phyloP scores from a whole-genome alignment of 1,140 invertebrate species.

The Bicyclus anynana region DNA sequence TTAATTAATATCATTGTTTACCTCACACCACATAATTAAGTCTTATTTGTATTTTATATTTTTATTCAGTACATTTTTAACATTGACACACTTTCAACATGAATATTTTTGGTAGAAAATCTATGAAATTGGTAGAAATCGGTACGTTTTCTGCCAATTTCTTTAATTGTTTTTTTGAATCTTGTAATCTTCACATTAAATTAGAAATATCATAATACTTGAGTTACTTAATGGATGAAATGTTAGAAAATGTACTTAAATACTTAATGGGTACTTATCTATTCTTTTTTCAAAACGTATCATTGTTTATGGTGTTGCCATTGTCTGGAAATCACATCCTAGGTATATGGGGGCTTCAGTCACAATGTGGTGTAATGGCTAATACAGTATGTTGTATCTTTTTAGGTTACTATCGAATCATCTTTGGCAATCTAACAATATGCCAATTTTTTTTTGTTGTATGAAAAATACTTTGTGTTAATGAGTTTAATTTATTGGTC shows the following conservation, averaged over 20 bases:
- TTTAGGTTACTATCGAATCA: constrained; percentile 5
- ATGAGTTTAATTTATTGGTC: constrained; percentile 1
- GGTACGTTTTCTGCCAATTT: no score
- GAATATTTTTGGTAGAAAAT: no score
- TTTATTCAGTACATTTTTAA: constrained; percentile 9
- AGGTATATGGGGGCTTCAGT: constrained; percentile 59
- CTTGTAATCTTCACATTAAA: no score
- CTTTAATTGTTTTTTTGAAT: no score
- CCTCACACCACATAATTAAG: constrained; percentile 40
- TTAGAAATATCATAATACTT: no score
- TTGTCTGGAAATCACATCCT: constrained; percentile 56
- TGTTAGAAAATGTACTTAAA: not conserved
- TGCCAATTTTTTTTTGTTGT: constrained; percentile 7
- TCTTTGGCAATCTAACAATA: constrained; percentile 7
- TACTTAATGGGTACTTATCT: not conserved
- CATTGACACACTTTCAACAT: no score
- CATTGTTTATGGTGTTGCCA: constrained; percentile 59
- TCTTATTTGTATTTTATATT: not conserved
- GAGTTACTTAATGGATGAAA: no score
- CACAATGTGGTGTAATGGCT: constrained; percentile 60
- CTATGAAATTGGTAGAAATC: no score
- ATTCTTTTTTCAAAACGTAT: constrained; percentile 28
- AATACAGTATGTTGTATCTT: constrained; percentile 64
- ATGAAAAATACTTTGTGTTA: constrained; percentile 16
- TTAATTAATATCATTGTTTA: constrained; percentile 29